Conservation (phyloP, 53 echinoderm and acorn worm species). For the Glandiceps talaboti region DNA sequence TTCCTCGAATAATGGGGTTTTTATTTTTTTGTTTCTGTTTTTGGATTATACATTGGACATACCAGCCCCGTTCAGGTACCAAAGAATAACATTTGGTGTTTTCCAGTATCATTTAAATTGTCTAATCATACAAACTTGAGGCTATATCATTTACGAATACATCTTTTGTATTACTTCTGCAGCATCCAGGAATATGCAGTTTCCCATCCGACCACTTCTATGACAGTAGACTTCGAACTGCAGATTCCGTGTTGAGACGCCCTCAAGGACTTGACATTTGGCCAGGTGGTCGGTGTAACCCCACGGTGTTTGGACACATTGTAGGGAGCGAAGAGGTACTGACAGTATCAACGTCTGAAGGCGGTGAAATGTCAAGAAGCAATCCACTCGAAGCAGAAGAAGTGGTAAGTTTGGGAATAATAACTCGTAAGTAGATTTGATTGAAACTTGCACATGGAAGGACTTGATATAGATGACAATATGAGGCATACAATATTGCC, state of each 20-base stretch:
- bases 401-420: conserved; percentile 38
- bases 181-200: conserved; percentile 41
- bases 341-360: conserved; percentile 81
- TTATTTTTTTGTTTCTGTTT: too few species aligned
- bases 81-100: too few species aligned
- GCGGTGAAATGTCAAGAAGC: conserved; percentile 70
- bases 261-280: neutral
- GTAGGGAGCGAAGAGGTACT: conserved; percentile 77
- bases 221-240: conserved; percentile 19
- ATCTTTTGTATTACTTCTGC: neutral
- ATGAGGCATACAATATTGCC: too few species aligned
- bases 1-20: too few species aligned
- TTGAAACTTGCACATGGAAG: too few species aligned
- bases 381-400: conserved; percentile 75
- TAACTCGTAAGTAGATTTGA: too few species aligned
- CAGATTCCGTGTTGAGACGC: conserved; percentile 12
- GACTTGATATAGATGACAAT: too few species aligned
- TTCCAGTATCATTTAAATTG: too few species aligned
- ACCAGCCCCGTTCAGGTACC: too few species aligned
- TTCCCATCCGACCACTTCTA: conserved; percentile 51
- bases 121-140: too few species aligned
- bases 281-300: conserved; percentile 6
- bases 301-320: conserved; percentile 83
- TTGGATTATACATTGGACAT: too few species aligned
- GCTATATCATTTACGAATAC: too few species aligned